Evolutionary conservation across 2,113 vertebrate genomes (phyloP), one percentile per base, ranked within the genome.

Genomic region (Nerophis ophidion): DNA sequence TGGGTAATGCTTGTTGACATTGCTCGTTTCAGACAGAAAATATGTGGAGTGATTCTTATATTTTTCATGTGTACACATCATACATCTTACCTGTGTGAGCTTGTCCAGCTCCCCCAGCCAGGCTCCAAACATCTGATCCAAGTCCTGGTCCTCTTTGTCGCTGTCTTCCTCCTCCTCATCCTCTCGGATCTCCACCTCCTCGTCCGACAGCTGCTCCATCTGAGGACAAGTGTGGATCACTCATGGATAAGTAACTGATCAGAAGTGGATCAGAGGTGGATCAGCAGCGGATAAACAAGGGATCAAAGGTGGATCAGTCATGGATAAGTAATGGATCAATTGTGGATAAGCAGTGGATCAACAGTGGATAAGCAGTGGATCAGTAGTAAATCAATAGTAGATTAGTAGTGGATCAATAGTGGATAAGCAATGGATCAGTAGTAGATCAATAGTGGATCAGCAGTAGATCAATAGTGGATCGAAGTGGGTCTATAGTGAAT

Each of bases 121-220:
- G 49, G 93, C 95, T 52, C 96, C 96, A 86, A 99, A 99, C 96
- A 99, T 99, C 87, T 97, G 93, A 76, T 99, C 96, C 57, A 99
- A 88, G 84, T 99, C 96, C 77, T 98, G 94, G 80, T 99, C 96
- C 74, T 99, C 96, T 80, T 99, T 95, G 82, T 98, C 96, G 40
- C 96, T 98, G 64, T 98, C 96, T 48, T 85, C 84, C 61, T 86
- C 84, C n/a, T 82, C 94, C 67, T 94, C 94, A 64, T 92, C 86
- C 77, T 93, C 94, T 86, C 95, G 91, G 80, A 95, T 92, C 71
- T 93, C 92, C 77, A 96, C 81, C 81, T 97, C 95, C 81, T 97
- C 95, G 76, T 96, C 95, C 47, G 95, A 97, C 17, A 95, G 61
- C 52, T 95, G 95, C 60, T 97, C 95, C 95, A 97, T 97, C 94